Evolutionary conservation across 1,140 invertebrate genomes (phyloP), one percentile per base, ranked within the genome.

Genomic region (Neocloeon triangulifer): DNA sequence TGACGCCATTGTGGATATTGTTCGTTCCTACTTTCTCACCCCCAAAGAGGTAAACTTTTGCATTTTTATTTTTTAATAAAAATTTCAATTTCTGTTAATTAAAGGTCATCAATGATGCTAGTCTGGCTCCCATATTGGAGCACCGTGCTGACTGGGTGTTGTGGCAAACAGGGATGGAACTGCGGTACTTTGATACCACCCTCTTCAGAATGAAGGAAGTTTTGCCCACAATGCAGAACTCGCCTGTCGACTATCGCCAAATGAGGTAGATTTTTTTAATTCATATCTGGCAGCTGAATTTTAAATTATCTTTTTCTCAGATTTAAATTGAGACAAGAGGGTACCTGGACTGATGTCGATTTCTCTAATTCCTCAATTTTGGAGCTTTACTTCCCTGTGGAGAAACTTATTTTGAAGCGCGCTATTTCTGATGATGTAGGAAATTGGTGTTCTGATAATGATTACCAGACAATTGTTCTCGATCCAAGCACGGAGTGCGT

Each of bases 131-230:
- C 25, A 45, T 72, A 2, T 41, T 77, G 14, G 72, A 77, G 33
- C 59, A 66, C 20, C 61, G 68, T 38, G 80, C 84, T 19, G 76
- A 88, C 45, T 97, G 91, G 91, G 64, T 78, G 33, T 67, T 94
- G 3, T 97, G 92, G 92, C 85, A 92, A 51, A 86, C 82, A 1
- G 92, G 92, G 0, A 59, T 95, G 37, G 78, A 89, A 42, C 56
- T 97, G 2, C 66, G 73, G 25, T 79, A 85, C 44, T 68, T 81
- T 0, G 69, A 75, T 19, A 70, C 81, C 1, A 65, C 71, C 0
- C 52, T 94, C n/a, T 64, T 92, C 35, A 61, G 73, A 19, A 59
- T 94, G 39, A 74, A 81, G 41, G 84, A 94, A 55, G 65, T 89
- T 12, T 64, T 75, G 17, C 66, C 66, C 12, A 58, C 60, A 8